These are phyloP conservation scores for Cavia aperea DNA, from an alignment of 2,113 vertebrate genomes.

Conservation along the genomic window DNA sequence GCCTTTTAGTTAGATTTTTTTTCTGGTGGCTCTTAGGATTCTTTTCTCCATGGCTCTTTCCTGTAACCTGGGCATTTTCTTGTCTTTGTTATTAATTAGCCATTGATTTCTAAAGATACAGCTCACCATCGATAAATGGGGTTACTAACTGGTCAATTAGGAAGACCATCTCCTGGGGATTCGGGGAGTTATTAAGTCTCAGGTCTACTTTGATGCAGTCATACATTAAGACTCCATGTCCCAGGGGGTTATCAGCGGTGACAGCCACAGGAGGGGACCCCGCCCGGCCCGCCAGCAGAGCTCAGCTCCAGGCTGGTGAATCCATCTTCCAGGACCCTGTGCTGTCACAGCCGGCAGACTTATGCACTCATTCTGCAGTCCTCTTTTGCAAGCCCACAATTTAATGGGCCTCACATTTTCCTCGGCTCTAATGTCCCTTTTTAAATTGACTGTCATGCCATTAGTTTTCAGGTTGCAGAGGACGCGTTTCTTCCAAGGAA, in stretches of 20 bases:
- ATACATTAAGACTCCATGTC: not conserved
- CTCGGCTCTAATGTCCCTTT: slow-evolving; percentile 8
- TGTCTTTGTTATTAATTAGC: slow-evolving; percentile 44
- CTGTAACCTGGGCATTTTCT: not conserved
- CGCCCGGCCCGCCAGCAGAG: not conserved
- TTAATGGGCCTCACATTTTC: slow-evolving; percentile 33
- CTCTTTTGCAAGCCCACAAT: slow-evolving; percentile 11
- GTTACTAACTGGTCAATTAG: slow-evolving; percentile 14
- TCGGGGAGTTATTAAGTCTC: slow-evolving; percentile 13
- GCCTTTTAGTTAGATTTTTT: not conserved
- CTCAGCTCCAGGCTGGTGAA: not conserved
- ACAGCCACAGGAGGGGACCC: not conserved
- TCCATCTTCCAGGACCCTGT: not conserved
- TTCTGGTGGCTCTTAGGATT: not conserved
- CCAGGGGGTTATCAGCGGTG: not conserved
- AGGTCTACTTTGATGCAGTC: not conserved
- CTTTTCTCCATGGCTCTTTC: not conserved
- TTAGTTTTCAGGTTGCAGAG: slow-evolving; percentile 8
- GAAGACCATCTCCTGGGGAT: not conserved
- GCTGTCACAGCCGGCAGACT: not conserved
- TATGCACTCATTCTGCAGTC: slow-evolving; percentile 7
- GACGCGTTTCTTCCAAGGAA: slow-evolving; percentile 14
- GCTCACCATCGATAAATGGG: slow-evolving; percentile 34
- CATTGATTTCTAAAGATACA: slow-evolving; percentile 43
- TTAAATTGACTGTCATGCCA: slow-evolving; percentile 22